phyloP scores from a whole-genome alignment of 2,797 vertebrate genomes.

The Petrocephalus schoutedeni region DNA sequence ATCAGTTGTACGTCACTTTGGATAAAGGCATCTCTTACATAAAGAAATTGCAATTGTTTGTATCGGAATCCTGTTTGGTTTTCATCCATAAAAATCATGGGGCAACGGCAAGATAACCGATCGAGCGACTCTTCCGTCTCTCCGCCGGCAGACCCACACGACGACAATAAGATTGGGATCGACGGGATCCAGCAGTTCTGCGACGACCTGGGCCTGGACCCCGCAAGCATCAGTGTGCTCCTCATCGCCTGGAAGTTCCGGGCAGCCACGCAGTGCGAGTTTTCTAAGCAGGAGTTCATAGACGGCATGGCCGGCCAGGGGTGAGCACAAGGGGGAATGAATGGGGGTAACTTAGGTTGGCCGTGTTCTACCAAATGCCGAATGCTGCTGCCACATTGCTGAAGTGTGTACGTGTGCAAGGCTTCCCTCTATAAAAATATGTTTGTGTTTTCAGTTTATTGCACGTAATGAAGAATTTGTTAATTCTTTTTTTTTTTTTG shows the following conservation, averaged over 20 bases:
- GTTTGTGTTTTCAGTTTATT: background rate
- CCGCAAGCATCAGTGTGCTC: constrained; percentile 87
- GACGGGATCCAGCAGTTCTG: constrained; percentile 97
- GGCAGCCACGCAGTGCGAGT: constrained; percentile 94
- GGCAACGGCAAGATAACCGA: background rate
- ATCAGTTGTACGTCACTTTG: no score
- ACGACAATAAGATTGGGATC: constrained; percentile 96
- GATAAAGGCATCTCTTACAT: no score
- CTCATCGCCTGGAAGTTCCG: constrained; percentile 95
- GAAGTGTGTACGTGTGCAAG: background rate
- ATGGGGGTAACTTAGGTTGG: background rate
- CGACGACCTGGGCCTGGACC: constrained; percentile 86
- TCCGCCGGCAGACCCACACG: constrained; percentile 77
- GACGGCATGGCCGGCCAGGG: constrained; percentile 94
- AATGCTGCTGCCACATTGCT: background rate
- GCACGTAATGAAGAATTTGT: background rate
- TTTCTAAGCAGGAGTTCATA: constrained; percentile 92
- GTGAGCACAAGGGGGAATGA: constrained; percentile 46
- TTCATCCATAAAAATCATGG: background rate
- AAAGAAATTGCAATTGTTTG: no score
- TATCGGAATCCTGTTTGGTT: no score
- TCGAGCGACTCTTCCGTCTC: background rate
- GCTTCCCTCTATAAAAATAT: background rate
- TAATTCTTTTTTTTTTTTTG: background rate
- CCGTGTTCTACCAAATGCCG: background rate